Conservation (phyloP, 2,888 invertebrate genomes). For the Apamea anceps region DNA sequence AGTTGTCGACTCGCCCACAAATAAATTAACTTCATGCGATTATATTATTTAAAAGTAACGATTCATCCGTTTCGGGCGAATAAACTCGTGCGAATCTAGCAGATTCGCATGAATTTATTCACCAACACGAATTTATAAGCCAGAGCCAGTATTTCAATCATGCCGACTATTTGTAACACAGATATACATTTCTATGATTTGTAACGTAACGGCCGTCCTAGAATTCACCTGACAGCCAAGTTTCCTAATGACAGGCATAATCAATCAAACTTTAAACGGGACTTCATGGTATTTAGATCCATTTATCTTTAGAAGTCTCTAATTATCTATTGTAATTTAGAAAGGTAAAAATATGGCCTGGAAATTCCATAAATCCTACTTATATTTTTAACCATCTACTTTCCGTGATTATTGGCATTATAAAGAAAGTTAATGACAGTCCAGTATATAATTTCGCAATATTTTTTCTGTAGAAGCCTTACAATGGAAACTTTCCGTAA, state of each 20-base stretch:
- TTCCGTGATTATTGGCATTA: slow-evolving; percentile 60
- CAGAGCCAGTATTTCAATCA: neutral
- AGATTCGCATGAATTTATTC: too few species aligned
- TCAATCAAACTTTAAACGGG: slow-evolving; percentile 13
- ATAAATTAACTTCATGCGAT: too few species aligned
- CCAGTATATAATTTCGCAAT: slow-evolving; percentile 25
- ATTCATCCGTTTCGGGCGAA: too few species aligned
- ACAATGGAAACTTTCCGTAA: slow-evolving; percentile 36
- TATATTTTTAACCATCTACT: slow-evolving; percentile 5
- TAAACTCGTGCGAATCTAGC: too few species aligned
- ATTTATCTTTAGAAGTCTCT: slow-evolving; percentile 3
- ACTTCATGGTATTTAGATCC: neutral
- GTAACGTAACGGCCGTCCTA: neutral
- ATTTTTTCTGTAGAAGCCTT: slow-evolving; percentile 24
- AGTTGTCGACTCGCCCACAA: too few species aligned
- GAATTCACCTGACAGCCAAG: neutral
- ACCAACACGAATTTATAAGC: too few species aligned
- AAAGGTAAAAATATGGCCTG: slow-evolving; percentile 12
- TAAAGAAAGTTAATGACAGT: slow-evolving; percentile 48
- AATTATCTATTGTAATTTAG: slow-evolving; percentile 5
- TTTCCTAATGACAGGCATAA: neutral
- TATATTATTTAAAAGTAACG: too few species aligned
- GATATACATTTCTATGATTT: neutral
- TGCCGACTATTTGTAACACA: neutral
- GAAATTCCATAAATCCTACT: slow-evolving; percentile 3